Conservation (phyloP, 2,797 vertebrate genomes). For the Lithobates pipiens region DNA sequence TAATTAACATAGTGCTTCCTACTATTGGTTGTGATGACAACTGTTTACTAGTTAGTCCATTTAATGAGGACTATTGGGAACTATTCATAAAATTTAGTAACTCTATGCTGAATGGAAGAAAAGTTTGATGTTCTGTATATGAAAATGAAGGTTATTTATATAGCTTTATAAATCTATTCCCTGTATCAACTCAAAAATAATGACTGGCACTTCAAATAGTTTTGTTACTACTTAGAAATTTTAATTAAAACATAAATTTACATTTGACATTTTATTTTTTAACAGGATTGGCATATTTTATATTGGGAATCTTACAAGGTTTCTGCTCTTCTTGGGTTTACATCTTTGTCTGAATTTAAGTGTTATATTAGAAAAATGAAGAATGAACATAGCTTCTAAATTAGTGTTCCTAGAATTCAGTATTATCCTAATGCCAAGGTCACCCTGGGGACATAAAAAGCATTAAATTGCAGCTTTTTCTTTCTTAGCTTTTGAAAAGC, state of each 20-base stretch:
- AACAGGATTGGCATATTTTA: slow-evolving; percentile 22
- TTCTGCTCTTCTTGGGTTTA: background rate
- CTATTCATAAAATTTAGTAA: slow-evolving; percentile 49
- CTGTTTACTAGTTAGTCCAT: slow-evolving; percentile 35
- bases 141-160: slow-evolving; percentile 49
- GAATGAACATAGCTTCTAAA: background rate
- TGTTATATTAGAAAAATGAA: background rate
- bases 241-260: slow-evolving; percentile 45
- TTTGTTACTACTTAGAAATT: slow-evolving; percentile 29
- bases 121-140: slow-evolving; percentile 23
- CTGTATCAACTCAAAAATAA: slow-evolving; percentile 22
- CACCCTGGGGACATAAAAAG: background rate
- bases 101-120: slow-evolving; percentile 26
- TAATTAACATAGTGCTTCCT: slow-evolving; percentile 14
- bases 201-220: slow-evolving; percentile 42
- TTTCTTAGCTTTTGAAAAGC: no score
- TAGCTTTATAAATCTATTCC: slow-evolving; percentile 12
- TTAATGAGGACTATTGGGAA: slow-evolving; percentile 56
- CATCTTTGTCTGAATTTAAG: background rate
- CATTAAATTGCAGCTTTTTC: background rate
- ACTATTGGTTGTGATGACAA: slow-evolving; percentile 39
- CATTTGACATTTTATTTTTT: slow-evolving; percentile 28
- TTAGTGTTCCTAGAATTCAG: background rate
- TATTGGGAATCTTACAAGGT: background rate
- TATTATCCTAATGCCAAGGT: background rate